Evolutionary conservation across 2,888 invertebrate genomes (phyloP).

Genomic region (Gerosis bhagava): DNA sequence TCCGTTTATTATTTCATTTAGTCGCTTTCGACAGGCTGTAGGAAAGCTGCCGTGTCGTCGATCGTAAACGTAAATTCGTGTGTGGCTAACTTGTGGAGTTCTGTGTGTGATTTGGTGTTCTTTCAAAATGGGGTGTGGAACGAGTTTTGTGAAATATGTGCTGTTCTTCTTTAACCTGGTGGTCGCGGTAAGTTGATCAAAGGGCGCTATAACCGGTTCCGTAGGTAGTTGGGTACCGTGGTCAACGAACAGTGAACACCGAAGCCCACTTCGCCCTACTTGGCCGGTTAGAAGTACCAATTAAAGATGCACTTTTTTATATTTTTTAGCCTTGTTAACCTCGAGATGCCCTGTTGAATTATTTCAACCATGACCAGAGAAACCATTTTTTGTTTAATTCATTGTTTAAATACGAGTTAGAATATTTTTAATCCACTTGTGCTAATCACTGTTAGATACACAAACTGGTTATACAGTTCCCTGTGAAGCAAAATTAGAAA

Average conservation of each 20-base stretch:
- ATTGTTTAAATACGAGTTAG: too few species aligned
- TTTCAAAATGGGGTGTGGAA: conserved; percentile 86
- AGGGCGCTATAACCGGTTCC: conserved; percentile 71
- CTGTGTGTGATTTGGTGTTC: conserved; percentile 62
- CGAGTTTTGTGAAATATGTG: conserved; percentile 90
- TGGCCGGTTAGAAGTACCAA: conserved; percentile 31
- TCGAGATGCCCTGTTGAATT: conserved; percentile 28
- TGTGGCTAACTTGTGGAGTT: conserved; percentile 63
- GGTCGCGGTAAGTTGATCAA: conserved; percentile 87
- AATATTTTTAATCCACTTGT: too few species aligned
- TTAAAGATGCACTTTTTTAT: conserved; percentile 10
- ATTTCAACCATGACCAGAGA: conserved; percentile 20
- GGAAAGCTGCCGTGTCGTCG: conserved; percentile 38
- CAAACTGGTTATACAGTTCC: too few species aligned
- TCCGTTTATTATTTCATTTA: conserved; percentile 61
- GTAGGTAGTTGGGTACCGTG: conserved; percentile 43
- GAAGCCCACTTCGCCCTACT: conserved; percentile 41
- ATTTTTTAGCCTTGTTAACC: conserved; percentile 23
- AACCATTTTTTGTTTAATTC: too few species aligned
- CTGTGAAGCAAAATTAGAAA: too few species aligned
- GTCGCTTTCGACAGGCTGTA: conserved; percentile 57
- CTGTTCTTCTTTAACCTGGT: conserved; percentile 91
- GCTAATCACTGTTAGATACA: too few species aligned
- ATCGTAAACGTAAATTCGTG: conserved; percentile 54
- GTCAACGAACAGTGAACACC: conserved; percentile 63